These are phyloP conservation scores for Steinernema carpocapsae DNA, from an alignment of 2,888 invertebrate genomes.

Conservation along the genomic window DNA sequence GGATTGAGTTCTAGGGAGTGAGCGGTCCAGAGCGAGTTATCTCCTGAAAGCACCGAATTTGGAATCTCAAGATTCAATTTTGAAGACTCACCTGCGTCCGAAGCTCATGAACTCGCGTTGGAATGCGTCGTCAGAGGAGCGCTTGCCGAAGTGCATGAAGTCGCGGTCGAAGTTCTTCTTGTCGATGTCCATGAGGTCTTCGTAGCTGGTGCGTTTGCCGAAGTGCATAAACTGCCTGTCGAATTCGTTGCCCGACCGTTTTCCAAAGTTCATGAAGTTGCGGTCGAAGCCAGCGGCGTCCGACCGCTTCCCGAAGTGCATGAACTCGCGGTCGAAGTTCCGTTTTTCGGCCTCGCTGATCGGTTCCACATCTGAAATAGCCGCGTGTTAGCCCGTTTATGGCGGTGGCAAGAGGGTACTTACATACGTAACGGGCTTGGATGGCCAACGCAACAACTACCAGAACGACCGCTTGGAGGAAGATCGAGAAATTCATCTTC, in stretches of 20 bases:
- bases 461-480: slow-evolving; percentile 8
- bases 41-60: not conserved
- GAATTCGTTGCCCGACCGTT: slow-evolving; percentile 39
- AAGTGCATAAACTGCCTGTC: slow-evolving; percentile 44
- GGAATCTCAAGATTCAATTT: not conserved
- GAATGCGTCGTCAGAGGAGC: slow-evolving; percentile 34
- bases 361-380: not conserved
- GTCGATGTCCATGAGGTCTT: slow-evolving; percentile 36
- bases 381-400: not conserved
- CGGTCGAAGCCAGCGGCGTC: slow-evolving; percentile 35
- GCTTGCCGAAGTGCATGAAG: slow-evolving; percentile 48
- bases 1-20: not conserved
- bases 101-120: slow-evolving; percentile 40
- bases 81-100: slow-evolving; percentile 22
- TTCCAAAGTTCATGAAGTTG: slow-evolving; percentile 41
- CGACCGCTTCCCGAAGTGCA: slow-evolving; percentile 44
- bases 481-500: slow-evolving; percentile 7
- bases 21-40: not conserved
- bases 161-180: slow-evolving; percentile 46
- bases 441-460: not conserved
- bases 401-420: not conserved
- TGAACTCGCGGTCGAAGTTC: slow-evolving; percentile 45
- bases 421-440: slow-evolving; percentile 20
- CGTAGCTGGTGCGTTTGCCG: slow-evolving; percentile 41
- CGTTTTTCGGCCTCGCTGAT: slow-evolving; percentile 38